phyloP scores from a whole-genome alignment of 2,797 vertebrate genomes.

The Hybognathus amarus region DNA sequence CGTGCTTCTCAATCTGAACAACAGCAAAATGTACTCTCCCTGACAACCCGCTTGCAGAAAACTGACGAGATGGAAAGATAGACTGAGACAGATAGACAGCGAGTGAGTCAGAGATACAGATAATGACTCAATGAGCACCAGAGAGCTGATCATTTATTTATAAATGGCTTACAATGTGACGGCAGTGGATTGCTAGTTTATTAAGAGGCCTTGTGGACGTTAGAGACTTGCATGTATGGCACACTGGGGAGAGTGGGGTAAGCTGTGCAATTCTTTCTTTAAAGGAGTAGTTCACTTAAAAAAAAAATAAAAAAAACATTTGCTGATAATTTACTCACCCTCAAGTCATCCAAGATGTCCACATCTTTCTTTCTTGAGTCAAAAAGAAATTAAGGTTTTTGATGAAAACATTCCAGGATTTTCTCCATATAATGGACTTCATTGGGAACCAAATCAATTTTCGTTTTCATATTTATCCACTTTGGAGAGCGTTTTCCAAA shows the following conservation, averaged over 20 bases:
- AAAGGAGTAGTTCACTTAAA: too few relatives aligned
- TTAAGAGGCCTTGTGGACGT: constrained; percentile 25
- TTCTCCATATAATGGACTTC: too few relatives aligned
- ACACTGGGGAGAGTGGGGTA: background rate
- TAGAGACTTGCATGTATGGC: constrained; percentile 11
- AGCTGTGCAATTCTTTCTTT: background rate
- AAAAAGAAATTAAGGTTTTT: too few relatives aligned
- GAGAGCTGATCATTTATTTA: constrained; percentile 51
- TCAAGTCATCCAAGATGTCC: too few relatives aligned
- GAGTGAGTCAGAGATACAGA: constrained; percentile 34
- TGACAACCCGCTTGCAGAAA: constrained; percentile 17
- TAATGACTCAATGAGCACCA: constrained; percentile 34
- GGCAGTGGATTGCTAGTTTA: constrained; percentile 17
- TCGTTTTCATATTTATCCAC: too few relatives aligned
- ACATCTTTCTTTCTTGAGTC: too few relatives aligned
- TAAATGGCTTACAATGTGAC: constrained; percentile 36
- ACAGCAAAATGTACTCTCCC: constrained; percentile 2
- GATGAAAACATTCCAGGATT: too few relatives aligned
- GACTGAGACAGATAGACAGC: background rate
- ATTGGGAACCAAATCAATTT: too few relatives aligned
- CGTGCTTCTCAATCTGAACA: background rate
- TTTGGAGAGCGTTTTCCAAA: too few relatives aligned
- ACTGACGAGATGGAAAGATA: constrained; percentile 27
- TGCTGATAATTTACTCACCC: too few relatives aligned
- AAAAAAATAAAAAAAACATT: too few relatives aligned